phyloP scores from a whole-genome alignment of 2,113 vertebrate genomes.

The Gymnogyps californianus region DNA sequence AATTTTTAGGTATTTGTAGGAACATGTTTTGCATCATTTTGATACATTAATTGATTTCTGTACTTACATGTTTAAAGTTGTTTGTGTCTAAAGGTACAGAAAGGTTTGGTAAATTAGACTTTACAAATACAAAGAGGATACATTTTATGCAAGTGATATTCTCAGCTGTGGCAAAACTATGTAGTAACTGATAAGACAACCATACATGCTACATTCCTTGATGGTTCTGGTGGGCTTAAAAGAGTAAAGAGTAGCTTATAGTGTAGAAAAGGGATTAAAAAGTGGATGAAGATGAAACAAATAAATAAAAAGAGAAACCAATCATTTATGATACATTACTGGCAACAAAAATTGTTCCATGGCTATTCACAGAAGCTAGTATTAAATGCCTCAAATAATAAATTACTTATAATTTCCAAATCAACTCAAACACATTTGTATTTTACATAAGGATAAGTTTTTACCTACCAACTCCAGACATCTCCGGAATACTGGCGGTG shows the following conservation, averaged over 20 bases:
- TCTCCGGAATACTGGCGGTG: slow-evolving; percentile 90
- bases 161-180: neutral
- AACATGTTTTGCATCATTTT: neutral
- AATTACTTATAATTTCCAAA: neutral
- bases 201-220: neutral
- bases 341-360: neutral
- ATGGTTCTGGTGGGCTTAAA: neutral
- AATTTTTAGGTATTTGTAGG: neutral
- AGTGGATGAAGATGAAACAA: neutral
- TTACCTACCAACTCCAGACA: slow-evolving; percentile 94
- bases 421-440: neutral
- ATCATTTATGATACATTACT: neutral
- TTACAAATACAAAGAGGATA: neutral
- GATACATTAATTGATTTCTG: neutral
- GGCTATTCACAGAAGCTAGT: neutral
- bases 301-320: neutral
- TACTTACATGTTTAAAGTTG: neutral
- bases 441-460: slow-evolving; percentile 11
- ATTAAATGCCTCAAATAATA: neutral
- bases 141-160: neutral
- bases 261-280: neutral
- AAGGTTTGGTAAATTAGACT: neutral
- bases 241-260: neutral
- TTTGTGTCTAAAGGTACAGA: neutral
- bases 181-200: neutral